Conservation (phyloP, 2,797 vertebrate genomes). For the Rhodeus uyekii region DNA sequence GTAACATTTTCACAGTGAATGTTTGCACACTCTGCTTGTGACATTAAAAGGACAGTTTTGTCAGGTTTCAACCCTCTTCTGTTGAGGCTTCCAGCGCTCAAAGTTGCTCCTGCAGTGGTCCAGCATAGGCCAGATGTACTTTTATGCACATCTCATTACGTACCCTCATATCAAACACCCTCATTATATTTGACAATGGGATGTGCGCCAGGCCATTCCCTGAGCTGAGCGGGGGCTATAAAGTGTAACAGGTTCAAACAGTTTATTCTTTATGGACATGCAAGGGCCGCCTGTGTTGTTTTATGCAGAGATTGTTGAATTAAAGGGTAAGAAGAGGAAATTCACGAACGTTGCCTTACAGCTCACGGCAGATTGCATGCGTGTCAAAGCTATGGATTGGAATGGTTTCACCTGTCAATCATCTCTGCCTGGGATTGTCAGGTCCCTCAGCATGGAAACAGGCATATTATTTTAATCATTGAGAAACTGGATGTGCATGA, state of each 20-base stretch:
- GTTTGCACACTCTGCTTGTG: too few relatives aligned
- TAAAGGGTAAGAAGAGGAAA: background rate
- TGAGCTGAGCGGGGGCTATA: constrained; percentile 56
- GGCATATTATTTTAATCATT: constrained; percentile 5
- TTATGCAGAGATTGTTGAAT: constrained; percentile 17
- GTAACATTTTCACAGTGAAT: too few relatives aligned
- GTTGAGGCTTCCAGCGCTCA: background rate
- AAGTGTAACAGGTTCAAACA: constrained; percentile 73
- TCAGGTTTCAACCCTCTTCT: background rate
- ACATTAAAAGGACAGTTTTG: too few relatives aligned
- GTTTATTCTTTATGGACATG: constrained; percentile 60
- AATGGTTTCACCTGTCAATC: constrained; percentile 27
- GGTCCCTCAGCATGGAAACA: background rate
- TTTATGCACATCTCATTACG: constrained; percentile 74
- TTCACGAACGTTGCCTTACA: background rate
- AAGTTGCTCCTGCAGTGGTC: constrained; percentile 65
- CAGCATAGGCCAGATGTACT: constrained; percentile 73
- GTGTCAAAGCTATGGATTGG: background rate
- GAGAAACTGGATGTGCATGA: background rate
- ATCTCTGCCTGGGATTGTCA: background rate
- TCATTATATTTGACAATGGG: constrained; percentile 74
- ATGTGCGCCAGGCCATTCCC: constrained; percentile 17
- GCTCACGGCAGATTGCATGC: background rate
- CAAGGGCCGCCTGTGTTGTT: background rate
- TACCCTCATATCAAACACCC: constrained; percentile 71